Conservation (phyloP, 2,888 invertebrate species). For the Lasioglossum figueresi region DNA sequence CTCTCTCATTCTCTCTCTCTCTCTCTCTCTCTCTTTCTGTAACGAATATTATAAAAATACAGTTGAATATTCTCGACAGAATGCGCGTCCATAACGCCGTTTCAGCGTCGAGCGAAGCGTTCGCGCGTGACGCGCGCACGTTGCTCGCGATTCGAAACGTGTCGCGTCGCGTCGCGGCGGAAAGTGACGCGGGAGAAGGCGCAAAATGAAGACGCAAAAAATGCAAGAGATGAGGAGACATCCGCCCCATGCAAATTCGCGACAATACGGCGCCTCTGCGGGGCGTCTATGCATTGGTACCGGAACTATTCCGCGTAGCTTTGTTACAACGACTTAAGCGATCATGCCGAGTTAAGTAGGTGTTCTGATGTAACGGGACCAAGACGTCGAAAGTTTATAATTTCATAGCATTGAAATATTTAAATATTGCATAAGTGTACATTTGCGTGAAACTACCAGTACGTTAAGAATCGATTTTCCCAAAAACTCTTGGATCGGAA, state of each 20-base stretch:
- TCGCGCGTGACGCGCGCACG: conserved; percentile 19
- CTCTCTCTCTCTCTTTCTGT: neutral
- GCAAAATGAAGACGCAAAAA: conserved; percentile 29
- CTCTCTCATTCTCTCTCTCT: no score
- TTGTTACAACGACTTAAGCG: neutral
- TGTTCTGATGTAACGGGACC: neutral
- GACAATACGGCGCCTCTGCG: neutral
- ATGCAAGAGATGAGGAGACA: neutral
- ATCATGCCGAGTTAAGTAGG: neutral
- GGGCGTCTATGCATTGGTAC: neutral
- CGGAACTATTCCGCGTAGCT: neutral
- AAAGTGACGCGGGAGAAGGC: neutral
- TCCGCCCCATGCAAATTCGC: neutral
- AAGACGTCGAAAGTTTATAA: neutral
- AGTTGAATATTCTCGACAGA: neutral
- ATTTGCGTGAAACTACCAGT: neutral
- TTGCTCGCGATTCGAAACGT: conserved; percentile 3
- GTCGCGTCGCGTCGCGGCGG: neutral
- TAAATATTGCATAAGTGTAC: neutral
- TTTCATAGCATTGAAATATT: no score
- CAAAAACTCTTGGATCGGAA: neutral
- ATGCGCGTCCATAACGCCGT: neutral
- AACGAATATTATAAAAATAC: neutral
- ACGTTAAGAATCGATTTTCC: neutral
- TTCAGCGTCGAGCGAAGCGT: conserved; percentile 1